These are phyloP conservation scores for Drosophila neotestacea DNA, from an alignment of 2,888 invertebrate species.

Conservation along the genomic window DNA sequence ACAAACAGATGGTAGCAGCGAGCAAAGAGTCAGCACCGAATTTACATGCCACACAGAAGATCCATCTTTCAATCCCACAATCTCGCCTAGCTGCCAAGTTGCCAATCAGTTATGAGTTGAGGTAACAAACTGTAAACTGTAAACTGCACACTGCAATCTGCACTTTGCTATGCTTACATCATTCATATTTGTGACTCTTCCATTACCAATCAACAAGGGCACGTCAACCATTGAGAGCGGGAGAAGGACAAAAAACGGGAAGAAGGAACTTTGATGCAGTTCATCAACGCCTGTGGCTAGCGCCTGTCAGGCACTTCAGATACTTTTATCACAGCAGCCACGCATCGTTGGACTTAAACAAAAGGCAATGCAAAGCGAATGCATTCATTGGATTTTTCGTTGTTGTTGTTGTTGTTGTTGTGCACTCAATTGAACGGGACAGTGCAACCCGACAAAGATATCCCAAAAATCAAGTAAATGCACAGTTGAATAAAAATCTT, in stretches of 20 bases:
- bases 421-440: slow-evolving; percentile 18
- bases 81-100: background rate
- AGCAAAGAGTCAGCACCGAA: slow-evolving; percentile 13
- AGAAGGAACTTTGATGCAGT: slow-evolving; percentile 31
- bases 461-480: slow-evolving; percentile 1
- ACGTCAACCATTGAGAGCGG: slow-evolving; percentile 1
- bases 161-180: background rate
- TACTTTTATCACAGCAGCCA: slow-evolving; percentile 75
- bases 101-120: background rate
- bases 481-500: background rate
- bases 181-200: slow-evolving; percentile 16
- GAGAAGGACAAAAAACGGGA: background rate
- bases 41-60: slow-evolving; percentile 12
- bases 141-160: slow-evolving; percentile 14
- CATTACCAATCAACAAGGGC: slow-evolving; percentile 25
- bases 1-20: slow-evolving; percentile 32
- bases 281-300: slow-evolving; percentile 54
- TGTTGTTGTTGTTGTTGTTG: slow-evolving; percentile 30
- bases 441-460: slow-evolving; percentile 17
- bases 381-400: slow-evolving; percentile 44
- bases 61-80: slow-evolving; percentile 1
- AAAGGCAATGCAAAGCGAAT: slow-evolving; percentile 65
- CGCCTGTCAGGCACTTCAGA: slow-evolving; percentile 55
- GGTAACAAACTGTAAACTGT: slow-evolving; percentile 11
- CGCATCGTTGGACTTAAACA: slow-evolving; percentile 76